phyloP scores from a whole-genome alignment of 1,140 invertebrate species.

The Aphelinus certus region DNA sequence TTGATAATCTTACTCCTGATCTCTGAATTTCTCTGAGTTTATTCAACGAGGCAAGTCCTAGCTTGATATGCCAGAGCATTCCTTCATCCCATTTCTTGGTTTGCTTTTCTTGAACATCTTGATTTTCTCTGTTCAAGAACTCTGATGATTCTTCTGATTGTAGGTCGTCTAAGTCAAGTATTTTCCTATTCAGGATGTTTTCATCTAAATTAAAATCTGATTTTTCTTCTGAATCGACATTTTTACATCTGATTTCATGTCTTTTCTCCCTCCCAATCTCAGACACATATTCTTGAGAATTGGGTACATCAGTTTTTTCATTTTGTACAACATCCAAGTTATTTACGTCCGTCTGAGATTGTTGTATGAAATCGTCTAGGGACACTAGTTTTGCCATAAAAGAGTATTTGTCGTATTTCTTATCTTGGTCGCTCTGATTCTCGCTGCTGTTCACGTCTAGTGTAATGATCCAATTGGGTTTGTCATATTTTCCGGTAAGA shows the following conservation, averaged over 20 bases:
- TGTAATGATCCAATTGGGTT: conserved; percentile 36
- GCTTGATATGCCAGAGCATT: conserved; percentile 41
- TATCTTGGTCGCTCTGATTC: too few relatives aligned
- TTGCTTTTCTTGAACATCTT: too few relatives aligned
- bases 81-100: conserved; percentile 23
- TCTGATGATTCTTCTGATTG: too few relatives aligned
- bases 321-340: too few relatives aligned
- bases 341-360: neutral
- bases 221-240: conserved; percentile 31
- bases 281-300: too few relatives aligned
- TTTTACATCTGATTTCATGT: too few relatives aligned
- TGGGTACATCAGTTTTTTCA: too few relatives aligned
- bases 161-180: neutral
- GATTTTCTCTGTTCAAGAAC: too few relatives aligned
- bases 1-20: conserved; percentile 15
- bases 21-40: conserved; percentile 38
- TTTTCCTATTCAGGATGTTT: neutral
- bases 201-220: neutral
- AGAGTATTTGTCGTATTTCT: too few relatives aligned
- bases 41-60: conserved; percentile 33
- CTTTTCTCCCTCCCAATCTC: too few relatives aligned
- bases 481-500: conserved; percentile 1
- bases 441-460: conserved; percentile 16
- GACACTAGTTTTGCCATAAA: too few relatives aligned
- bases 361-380: neutral